These are phyloP conservation scores for Uropsilus gracilis DNA, from an alignment of 2,113 vertebrate genomes.

Conservation along the genomic window DNA sequence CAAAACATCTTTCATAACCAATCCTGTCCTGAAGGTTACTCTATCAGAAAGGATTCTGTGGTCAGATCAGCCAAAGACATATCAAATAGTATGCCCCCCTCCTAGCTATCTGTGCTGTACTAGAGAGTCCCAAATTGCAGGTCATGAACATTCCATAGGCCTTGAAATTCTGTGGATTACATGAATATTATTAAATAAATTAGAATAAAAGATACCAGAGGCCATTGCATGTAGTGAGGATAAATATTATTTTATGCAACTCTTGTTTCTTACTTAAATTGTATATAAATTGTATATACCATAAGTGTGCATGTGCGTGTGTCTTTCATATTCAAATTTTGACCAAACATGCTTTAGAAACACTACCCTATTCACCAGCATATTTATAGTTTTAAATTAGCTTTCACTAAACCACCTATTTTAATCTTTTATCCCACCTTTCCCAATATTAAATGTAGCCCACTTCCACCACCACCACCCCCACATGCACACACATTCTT, in stretches of 20 bases:
- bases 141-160: not conserved
- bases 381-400: not conserved
- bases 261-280: not conserved
- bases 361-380: not conserved
- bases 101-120: not conserved
- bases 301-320: not conserved
- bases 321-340: not conserved
- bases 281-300: no score
- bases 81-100: not conserved
- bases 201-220: slow-evolving; percentile 24
- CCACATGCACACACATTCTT: not conserved
- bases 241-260: not conserved
- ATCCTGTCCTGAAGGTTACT: not conserved
- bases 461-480: not conserved
- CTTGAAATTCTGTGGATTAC: slow-evolving; percentile 11
- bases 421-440: not conserved
- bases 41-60: not conserved
- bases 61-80: not conserved
- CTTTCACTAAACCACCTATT: not conserved
- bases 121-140: not conserved
- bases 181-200: slow-evolving; percentile 21
- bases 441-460: not conserved
- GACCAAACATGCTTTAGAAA: not conserved
- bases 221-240: not conserved
- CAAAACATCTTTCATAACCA: not conserved